Base-by-base conservation (phyloP, 2,888 invertebrate species). In the Myopa tessellatipennis region DNA sequence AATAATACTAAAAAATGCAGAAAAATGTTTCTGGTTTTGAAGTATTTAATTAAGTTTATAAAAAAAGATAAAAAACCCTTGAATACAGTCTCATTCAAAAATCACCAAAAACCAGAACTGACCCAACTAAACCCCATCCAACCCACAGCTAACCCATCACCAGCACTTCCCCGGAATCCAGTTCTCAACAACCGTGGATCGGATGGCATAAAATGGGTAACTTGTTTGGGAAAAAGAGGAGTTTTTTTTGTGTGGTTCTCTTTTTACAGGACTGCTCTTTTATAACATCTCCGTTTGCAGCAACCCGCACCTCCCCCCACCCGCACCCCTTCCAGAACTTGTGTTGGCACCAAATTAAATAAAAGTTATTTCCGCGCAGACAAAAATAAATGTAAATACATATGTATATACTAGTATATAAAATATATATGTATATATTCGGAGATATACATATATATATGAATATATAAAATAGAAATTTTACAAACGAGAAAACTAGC, bases 281-380 rank as follows among this genome's bases (percentile, higher is more conserved):
- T n/a, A 10, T 6, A 10, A 61, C 61, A 3, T n/a, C n/a, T 61
- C 12, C 16, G 34, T 18, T 18, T 58, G 18, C 58, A 58, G 4
- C 52, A 52, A 58, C 26, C 55, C n/a, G 55, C 16, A 6, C 10
- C n/a, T 55, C 55, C 10, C 4, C 10, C n/a, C n/a, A 55, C 16
- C 55, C n/a, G 1, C 36, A 65, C 34, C 45, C 45, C 26, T 75
- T 75, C 58, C 75, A 75, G 58, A 75, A 75, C 67, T 75, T 75
- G 26, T 16, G 34, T 10, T 67, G 74, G 69, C 36, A 61, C 40
- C 45, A 75, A 75, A 75, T 75, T 75, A 75, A 75, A 75, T 75
- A 75, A 75, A 75, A 75, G 60, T 75, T 75, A 75, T 75, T 75
- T 75, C 58, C 55, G 18, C 40, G 45, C 69, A 75, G 75, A 75